These are phyloP conservation scores for Arrhamphus sclerolepis DNA, from an alignment of 2,797 vertebrate species.

Conservation along the genomic window DNA sequence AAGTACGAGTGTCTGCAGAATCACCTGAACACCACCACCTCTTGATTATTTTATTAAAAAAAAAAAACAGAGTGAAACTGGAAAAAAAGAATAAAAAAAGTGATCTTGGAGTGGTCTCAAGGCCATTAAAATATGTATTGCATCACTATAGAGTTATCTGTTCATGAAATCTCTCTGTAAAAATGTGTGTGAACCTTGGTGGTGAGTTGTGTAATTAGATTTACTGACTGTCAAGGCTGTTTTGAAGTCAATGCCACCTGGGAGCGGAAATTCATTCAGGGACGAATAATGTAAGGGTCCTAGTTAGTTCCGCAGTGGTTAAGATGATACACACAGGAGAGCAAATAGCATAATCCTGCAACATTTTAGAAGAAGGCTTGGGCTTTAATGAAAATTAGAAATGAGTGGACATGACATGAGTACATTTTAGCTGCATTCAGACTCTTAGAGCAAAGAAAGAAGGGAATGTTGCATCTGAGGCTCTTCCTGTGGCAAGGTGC, in stretches of 20 bases:
- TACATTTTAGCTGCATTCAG: background rate
- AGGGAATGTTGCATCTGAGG: background rate
- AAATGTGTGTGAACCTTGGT: background rate
- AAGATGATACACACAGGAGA: conserved; percentile 14
- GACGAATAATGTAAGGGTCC: conserved; percentile 21
- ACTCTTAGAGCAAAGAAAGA: background rate
- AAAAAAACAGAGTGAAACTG: background rate
- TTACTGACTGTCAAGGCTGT: conserved; percentile 10
- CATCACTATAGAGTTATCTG: background rate
- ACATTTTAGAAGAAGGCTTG: conserved; percentile 6
- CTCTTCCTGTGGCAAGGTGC: no score
- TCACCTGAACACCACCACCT: background rate
- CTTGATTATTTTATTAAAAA: no score
- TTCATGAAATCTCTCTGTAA: background rate
- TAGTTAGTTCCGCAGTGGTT: conserved; percentile 60
- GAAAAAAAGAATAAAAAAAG: conserved; percentile 13
- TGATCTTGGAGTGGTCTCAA: background rate
- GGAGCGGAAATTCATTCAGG: conserved; percentile 39
- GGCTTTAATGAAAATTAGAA: conserved; percentile 2
- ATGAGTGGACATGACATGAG: background rate
- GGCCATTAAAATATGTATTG: background rate
- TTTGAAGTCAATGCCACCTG: conserved; percentile 21
- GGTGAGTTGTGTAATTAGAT: conserved; percentile 2
- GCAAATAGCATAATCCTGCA: conserved; percentile 13
- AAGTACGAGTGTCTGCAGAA: conserved; percentile 1